phyloP scores from a whole-genome alignment of 2,113 vertebrate genomes.

The Phaethornis superciliosus region DNA sequence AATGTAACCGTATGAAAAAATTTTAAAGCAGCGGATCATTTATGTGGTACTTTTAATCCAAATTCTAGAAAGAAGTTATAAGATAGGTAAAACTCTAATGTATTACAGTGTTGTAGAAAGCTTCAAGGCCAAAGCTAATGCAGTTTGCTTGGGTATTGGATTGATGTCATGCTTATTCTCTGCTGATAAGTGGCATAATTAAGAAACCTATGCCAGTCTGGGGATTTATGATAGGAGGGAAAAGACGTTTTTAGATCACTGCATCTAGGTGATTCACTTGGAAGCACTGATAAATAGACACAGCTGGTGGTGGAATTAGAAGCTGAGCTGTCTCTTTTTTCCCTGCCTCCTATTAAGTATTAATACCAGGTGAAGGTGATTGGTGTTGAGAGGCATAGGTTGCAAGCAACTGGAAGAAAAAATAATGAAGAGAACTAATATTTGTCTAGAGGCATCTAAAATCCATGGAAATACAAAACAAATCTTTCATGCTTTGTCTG shows the following conservation, averaged over 20 bases:
- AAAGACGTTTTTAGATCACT: not conserved
- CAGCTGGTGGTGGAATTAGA: not conserved
- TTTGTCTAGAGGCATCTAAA: not conserved
- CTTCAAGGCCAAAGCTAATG: not conserved
- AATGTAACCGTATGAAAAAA: not conserved
- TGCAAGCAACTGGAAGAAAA: not conserved
- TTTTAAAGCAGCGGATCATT: not conserved
- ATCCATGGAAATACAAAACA: not conserved
- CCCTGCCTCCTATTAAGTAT: not conserved
- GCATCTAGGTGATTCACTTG: not conserved
- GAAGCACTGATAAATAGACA: not conserved
- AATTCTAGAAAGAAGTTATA: not conserved
- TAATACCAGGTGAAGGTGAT: not conserved
- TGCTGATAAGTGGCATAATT: not conserved
- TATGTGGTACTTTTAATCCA: not conserved
- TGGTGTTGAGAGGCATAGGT: not conserved
- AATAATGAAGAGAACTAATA: not conserved
- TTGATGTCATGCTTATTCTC: not conserved
- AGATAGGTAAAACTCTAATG: not conserved
- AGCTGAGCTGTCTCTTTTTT: not conserved
- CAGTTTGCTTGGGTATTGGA: not conserved
- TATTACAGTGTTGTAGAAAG: not conserved
- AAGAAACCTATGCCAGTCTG: slow-evolving; percentile 6
- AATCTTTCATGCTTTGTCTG: not conserved
- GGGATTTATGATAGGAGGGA: not conserved